Percentiles rank a stretch among this genome's conserved stretches.
Conservation (phyloP, 2,797 vertebrate species). For the Bryconaethiops microstoma region DNA sequence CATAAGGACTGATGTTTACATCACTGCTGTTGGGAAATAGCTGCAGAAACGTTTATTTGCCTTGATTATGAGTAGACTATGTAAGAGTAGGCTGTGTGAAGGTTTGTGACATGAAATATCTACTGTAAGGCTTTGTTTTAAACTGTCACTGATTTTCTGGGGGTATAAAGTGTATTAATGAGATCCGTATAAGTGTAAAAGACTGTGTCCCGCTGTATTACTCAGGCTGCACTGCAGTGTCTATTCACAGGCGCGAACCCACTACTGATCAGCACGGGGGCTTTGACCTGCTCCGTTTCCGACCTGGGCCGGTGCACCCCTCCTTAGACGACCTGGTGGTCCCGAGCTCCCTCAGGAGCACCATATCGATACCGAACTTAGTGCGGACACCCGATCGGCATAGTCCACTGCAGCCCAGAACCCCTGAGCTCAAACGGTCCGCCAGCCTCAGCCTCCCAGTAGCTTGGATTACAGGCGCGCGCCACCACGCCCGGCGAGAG, state of each 20-base stretch:
- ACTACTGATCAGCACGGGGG: constrained; percentile 56
- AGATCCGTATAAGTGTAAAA: too few relatives aligned
- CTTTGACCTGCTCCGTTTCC: constrained; percentile 61
- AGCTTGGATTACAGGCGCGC: constrained; percentile 9
- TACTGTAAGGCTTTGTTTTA: too few relatives aligned
- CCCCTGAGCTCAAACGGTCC: constrained; percentile 29
- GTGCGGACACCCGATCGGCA: constrained; percentile 57
- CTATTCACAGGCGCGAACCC: constrained; percentile 54
- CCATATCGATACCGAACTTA: constrained; percentile 61
- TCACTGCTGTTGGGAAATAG: too few relatives aligned
- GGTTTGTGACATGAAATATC: too few relatives aligned
- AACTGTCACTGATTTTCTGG: too few relatives aligned
- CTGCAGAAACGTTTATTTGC: too few relatives aligned
- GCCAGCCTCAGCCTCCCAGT: constrained; percentile 45
- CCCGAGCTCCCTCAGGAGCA: constrained; percentile 51
- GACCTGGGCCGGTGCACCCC: constrained; percentile 57
- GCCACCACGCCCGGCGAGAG: too few relatives aligned
- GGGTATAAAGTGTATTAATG: too few relatives aligned
- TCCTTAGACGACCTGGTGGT: constrained; percentile 31
- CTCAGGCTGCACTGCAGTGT: constrained; percentile 49
- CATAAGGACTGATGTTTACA: too few relatives aligned
- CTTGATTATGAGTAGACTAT: too few relatives aligned
- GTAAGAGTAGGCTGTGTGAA: too few relatives aligned
- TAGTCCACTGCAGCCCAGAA: constrained; percentile 47
- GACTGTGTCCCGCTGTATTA: too few relatives aligned